Percentiles rank a stretch among this genome's conserved stretches.
Conservation (phyloP, 2,797 vertebrate species). For the Myoxocephalus aenaeus region DNA sequence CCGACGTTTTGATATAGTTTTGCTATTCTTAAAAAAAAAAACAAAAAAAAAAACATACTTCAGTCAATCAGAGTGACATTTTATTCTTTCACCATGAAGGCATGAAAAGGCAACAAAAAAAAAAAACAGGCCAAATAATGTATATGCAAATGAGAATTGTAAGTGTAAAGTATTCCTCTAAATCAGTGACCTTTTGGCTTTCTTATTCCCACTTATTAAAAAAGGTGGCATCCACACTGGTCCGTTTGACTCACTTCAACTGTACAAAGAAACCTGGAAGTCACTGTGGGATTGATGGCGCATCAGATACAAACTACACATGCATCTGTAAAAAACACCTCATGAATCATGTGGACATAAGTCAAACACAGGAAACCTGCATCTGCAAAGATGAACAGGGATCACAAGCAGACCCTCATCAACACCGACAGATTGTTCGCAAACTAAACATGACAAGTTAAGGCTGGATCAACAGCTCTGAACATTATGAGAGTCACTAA, state of each 20-base stretch:
- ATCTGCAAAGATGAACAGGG: not conserved
- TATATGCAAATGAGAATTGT: too few relatives aligned
- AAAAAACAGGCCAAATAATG: too few relatives aligned
- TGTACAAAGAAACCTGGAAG: not conserved
- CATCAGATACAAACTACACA: not conserved
- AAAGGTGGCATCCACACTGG: too few relatives aligned
- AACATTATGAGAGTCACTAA: not conserved
- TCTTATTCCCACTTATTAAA: too few relatives aligned
- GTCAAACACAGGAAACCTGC: not conserved
- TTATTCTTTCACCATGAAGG: not conserved
- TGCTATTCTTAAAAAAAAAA: not conserved
- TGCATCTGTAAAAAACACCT: not conserved
- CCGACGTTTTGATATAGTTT: not conserved
- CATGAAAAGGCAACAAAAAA: too few relatives aligned
- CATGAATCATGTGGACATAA: not conserved
- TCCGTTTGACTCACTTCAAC: too few relatives aligned
- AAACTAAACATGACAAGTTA: not conserved
- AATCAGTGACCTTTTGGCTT: too few relatives aligned
- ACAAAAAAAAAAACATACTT: too few relatives aligned
- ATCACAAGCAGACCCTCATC: not conserved
- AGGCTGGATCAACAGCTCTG: not conserved
- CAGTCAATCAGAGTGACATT: not conserved
- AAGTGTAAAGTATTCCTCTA: too few relatives aligned
- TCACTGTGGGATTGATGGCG: not conserved
- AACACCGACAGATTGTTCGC: not conserved